phyloP scores from a whole-genome alignment of 1,140 invertebrate genomes.

The Prorops nasuta region DNA sequence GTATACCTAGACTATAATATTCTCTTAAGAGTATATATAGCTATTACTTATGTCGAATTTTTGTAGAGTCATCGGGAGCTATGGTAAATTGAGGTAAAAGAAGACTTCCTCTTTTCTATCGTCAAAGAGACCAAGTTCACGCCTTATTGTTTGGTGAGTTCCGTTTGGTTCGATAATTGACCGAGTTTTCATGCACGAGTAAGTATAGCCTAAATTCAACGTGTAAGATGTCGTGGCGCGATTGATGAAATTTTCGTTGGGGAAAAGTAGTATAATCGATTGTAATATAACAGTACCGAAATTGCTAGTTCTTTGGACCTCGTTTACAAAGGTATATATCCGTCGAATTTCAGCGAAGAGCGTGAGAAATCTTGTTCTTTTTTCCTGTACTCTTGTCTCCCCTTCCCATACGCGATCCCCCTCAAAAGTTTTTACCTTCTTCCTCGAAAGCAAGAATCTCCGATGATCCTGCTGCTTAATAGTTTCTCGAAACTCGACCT shows the following conservation, averaged over 20 bases:
- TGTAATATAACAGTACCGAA: not conserved
- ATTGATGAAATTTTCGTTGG: too few species aligned
- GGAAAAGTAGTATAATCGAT: too few species aligned
- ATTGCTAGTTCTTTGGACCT: not conserved
- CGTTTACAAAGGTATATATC: not conserved
- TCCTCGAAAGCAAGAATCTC: conserved; percentile 1
- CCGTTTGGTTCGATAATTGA: too few species aligned
- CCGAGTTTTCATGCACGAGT: too few species aligned
- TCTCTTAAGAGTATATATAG: not conserved
- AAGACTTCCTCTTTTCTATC: too few species aligned
- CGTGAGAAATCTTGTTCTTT: too few species aligned
- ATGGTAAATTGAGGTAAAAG: not conserved
- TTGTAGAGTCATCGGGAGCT: not conserved
- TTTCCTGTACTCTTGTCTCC: conserved; percentile 12
- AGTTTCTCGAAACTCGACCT: conserved; percentile 14
- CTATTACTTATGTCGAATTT: not conserved
- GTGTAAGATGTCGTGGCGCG: too few species aligned
- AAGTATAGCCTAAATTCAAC: too few species aligned
- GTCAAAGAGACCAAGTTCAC: not conserved
- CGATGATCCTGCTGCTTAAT: conserved; percentile 12
- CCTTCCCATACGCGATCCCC: not conserved
- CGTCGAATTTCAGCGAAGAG: conserved; percentile 16
- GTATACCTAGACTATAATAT: not conserved
- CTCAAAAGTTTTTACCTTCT: conserved; percentile 9
- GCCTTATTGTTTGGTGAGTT: not conserved